These are phyloP conservation scores for Cryptotis parvus DNA, from an alignment of 2,113 vertebrate genomes.

Conservation along the genomic window DNA sequence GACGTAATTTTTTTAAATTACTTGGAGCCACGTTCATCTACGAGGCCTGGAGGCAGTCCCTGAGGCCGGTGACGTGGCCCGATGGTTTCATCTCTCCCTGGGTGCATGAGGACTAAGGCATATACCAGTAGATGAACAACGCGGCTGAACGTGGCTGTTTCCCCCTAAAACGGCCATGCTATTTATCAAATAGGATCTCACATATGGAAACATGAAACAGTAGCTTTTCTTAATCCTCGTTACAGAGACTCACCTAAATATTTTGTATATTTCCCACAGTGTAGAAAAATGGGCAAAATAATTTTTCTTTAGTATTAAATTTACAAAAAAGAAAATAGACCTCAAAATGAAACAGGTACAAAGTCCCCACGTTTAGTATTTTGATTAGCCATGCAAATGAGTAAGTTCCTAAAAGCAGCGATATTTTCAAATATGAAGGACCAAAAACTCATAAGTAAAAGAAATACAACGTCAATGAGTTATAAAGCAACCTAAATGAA, in stretches of 20 bases:
- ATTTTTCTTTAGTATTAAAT: not conserved
- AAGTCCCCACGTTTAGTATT: slow-evolving; percentile 15
- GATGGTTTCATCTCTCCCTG: no score
- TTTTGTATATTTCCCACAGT: not conserved
- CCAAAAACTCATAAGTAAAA: slow-evolving; percentile 15
- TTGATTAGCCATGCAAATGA: not conserved
- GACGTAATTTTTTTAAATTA: not conserved
- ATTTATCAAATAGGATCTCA: not conserved
- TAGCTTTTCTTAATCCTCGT: slow-evolving; percentile 23
- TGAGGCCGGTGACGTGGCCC: no score
- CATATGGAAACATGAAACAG: not conserved
- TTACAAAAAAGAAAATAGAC: not conserved
- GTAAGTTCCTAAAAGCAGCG: slow-evolving; percentile 29
- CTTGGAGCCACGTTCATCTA: no score
- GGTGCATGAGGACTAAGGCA: not conserved
- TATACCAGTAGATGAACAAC: not conserved
- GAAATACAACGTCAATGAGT: not conserved
- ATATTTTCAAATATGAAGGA: not conserved
- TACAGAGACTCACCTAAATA: not conserved
- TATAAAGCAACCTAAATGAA: not conserved
- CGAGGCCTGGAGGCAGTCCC: no score
- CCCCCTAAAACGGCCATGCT: not conserved
- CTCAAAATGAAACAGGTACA: slow-evolving; percentile 7
- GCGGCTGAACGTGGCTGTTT: not conserved
- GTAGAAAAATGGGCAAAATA: not conserved